Evolutionary conservation across 2,113 vertebrate genomes (phyloP), one percentile per base, ranked within the genome.

Genomic region (Oophaga pumilio): DNA sequence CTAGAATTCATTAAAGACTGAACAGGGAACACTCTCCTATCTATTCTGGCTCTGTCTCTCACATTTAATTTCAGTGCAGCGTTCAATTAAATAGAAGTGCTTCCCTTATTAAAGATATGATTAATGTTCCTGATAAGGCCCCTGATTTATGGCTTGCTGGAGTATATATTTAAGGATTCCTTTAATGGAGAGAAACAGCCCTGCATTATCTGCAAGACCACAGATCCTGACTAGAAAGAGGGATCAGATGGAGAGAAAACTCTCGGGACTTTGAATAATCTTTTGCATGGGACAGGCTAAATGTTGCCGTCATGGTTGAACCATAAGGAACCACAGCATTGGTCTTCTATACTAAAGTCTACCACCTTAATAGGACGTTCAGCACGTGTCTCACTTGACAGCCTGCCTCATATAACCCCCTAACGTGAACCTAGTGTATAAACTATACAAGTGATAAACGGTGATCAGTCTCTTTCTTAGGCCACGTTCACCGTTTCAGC

Each of bases 51-150:
- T 93, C 90, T 93, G 90, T 90, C 88, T 92, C 92, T 93, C 62
- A 80, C 78, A 82, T 92, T 94, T 94, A 93, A 93, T 93, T 91
- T 94, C 81, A 94, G 94, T 90, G 87, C 89, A 92, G 90, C 91
- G 90, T 91, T 92, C 92, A 94, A 94, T 94, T 94, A 94, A 93
- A 94, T 93, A 92, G 92, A 95, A 94, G 92, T 94, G 92, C 91
- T 84, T 92, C 91, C 91, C 92, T 93, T 95, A 95, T 94, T 95
- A 92, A 89, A 94, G 91, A 93, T 93, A 92, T 6, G 93, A 94
- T 94, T 94, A 94, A 93, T 93, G 80, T 94, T 92, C 91, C 91
- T 91, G 93, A 95, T 95, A 95, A 95, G 91, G 59, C 90, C 82
- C 89, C 91, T 95, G 93, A 95, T 94, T 94, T 94, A 92, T 94